Base-by-base conservation (phyloP, 2,888 invertebrate genomes). In the Leptura quadrifasciata region DNA sequence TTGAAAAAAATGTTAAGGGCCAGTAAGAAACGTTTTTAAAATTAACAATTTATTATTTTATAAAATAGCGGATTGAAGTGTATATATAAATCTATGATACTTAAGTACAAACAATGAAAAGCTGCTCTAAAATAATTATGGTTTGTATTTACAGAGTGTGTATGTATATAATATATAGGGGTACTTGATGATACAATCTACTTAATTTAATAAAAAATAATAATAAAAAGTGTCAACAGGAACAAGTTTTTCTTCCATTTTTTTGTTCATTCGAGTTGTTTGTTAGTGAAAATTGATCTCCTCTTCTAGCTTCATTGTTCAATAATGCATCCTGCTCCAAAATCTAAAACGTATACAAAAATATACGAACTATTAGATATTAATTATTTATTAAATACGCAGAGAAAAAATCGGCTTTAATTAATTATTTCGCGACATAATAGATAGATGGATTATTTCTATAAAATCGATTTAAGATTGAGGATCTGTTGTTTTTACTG, bases 311-410 rank as follows among this genome's bases (percentile, higher is more conserved):
- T 83, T 94, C 94, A 86, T 91, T 93, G 85, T 93, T 94, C 84
- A 95, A 92, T 81, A 95, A 88, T 89, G 94, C 94, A 89, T 95
- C 95, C 87, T 95, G 95, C 85, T 94, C 91, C 80, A 95, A 92
- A 88, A 95, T 95, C 95, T 95, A 90, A 20, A 88, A 87, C n/a
- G n/a, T n/a, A n/a, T n/a, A n/a, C 72, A 72, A 77, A 65, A 70
- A 72, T 39, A 27, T 47, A 31, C 9, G 4, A 31, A 63, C n/a
- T 10, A 21, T 8, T 58, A n/a, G 18, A 54, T 31, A 31, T 31
- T 5, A 31, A 8, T 8, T 31, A 31, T 31, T 31, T 12, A 47
- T 47, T 12, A n/a, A n/a, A 1, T 47, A 15, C 2, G 4, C n/a
- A 5, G 47, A 17, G n/a, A 15, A n/a, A n/a, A 47, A 39, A n/a